phyloP scores from a whole-genome alignment of 92 coral and sea anemone genomes.

The Porites cylindrica region DNA sequence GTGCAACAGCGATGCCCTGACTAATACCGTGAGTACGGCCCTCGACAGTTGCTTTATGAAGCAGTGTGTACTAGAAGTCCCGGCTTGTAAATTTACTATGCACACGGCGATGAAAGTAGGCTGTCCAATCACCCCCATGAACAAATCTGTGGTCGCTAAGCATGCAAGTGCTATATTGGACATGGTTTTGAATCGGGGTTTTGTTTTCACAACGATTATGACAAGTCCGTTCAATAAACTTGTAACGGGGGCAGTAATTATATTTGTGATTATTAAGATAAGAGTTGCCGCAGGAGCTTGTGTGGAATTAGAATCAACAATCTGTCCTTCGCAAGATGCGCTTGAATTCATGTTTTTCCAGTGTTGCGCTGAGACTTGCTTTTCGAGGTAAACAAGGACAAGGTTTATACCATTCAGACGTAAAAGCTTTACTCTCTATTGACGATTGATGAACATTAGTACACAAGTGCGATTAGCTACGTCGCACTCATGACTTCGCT shows the following conservation, averaged over 20 bases:
- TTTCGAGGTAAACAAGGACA: too few relatives aligned
- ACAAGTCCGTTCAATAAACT: too few relatives aligned
- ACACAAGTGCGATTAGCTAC: too few relatives aligned
- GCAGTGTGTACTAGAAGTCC: neutral
- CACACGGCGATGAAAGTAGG: neutral
- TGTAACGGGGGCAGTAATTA: neutral
- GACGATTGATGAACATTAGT: too few relatives aligned
- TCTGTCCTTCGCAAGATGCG: neutral
- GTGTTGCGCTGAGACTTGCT: too few relatives aligned
- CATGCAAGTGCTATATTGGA: neutral
- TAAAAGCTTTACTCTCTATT: too few relatives aligned
- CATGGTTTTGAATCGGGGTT: neutral
- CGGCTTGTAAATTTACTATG: neutral
- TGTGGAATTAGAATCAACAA: neutral
- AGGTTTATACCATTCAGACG: too few relatives aligned
- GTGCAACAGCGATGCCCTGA: neutral
- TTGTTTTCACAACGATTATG: too few relatives aligned
- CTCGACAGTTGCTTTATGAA: neutral
- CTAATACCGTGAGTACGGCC: neutral
- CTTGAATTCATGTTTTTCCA: too few relatives aligned
- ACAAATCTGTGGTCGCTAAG: neutral
- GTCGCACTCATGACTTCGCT: too few relatives aligned
- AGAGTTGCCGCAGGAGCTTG: neutral
- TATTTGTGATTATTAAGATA: neutral
- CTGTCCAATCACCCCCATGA: neutral